Evolutionary conservation across 2,797 vertebrate genomes (phyloP), one percentile per base, ranked within the genome.

Genomic region (Coccyzus lansbergi): DNA sequence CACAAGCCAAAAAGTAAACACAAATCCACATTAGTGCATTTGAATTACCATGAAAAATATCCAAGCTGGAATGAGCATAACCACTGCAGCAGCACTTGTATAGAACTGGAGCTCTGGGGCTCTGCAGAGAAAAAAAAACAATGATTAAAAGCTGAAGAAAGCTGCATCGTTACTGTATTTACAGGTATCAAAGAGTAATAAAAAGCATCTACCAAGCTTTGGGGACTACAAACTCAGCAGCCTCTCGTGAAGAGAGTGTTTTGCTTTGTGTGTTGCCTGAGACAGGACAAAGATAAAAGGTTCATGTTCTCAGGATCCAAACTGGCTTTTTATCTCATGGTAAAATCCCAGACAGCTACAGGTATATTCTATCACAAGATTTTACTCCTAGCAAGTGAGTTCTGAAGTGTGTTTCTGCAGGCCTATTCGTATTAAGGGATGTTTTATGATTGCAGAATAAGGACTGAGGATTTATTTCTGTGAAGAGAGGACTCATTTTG

Each of bases 11-110:
- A 56, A 72, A 78, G 31, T 16, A 29, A 22, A 44, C 12, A 33
- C 31, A 31, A 48, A 53, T 25, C 20, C 4, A 4, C 10, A 21
- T 33, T 10, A 78, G 52, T 31, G 4, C 85, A 67, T 84, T 72
- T 14, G 40, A 79, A 58, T 82, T 95, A 99, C 99, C 99, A 99
- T 96, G 88, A 99, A 98, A 92, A 99, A 99, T 82, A 98, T 94
- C 99, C 99, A 99, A 16, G 99, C 98, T 15, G 99, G 99, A 83
- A 99, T 98, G 7, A 99, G 98, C 99, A 99, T 99, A 55, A 99
- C 95, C 87, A 99, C 97, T 0, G 99, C 99, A 5, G 99, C 98
- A 3, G 99, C 98, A 15, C 99, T 99, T 22, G 99, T 99, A 72
- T 98, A 99, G 96, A 99, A 99, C 96, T 99, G 99, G 69, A 99